Conservation (phyloP, 1,140 invertebrate species). For the Whitmania pigra region DNA sequence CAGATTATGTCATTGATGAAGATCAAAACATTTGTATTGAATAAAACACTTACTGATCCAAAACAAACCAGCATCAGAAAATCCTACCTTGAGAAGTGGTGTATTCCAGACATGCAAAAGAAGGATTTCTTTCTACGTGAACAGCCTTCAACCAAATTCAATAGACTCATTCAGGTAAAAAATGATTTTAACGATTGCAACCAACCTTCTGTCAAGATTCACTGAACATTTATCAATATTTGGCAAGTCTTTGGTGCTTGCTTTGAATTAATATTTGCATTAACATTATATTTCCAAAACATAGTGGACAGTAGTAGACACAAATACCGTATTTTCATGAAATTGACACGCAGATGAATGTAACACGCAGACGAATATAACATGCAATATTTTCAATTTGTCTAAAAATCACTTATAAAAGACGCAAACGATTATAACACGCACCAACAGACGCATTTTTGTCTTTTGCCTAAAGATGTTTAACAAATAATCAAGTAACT, state of each 20-base stretch:
- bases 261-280: neutral
- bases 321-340: no score
- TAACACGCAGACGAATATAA: no score
- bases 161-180: neutral
- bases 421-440: no score
- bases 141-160: neutral
- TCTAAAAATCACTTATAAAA: no score
- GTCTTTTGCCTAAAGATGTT: no score
- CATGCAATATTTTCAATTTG: no score
- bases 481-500: no score
- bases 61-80: constrained; percentile 58
- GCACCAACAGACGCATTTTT: no score
- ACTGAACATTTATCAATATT: no score
- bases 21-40: constrained; percentile 62
- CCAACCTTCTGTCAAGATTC: neutral
- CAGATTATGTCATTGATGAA: constrained; percentile 68
- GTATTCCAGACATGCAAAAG: constrained; percentile 32
- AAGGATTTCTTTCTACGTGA: neutral
- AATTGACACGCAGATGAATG: no score
- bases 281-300: no score
- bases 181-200: neutral
- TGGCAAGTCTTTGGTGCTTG: neutral
- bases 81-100: constrained; percentile 64
- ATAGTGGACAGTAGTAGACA: no score
- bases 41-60: constrained; percentile 56